Evolutionary conservation across 2,797 vertebrate genomes (phyloP).

Genomic region (Acanthurus lineatus): DNA sequence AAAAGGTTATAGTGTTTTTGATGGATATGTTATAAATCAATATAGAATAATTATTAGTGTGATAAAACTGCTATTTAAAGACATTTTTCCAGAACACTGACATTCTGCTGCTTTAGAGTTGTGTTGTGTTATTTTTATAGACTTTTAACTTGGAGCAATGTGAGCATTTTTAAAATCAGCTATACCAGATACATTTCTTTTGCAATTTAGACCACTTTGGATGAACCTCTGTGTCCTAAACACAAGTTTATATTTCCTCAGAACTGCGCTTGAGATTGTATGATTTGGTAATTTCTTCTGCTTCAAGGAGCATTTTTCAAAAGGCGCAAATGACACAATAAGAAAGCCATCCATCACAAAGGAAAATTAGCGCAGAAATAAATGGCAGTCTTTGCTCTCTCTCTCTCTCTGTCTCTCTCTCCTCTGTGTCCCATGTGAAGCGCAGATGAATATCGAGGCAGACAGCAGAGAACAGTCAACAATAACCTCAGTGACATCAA

Average conservation of each 20-base stretch:
- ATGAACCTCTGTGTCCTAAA: conserved; percentile 32
- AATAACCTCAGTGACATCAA: conserved; percentile 87
- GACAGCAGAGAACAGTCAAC: conserved; percentile 81
- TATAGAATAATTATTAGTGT: not conserved
- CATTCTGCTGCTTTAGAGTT: not conserved
- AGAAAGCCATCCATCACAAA: conserved; percentile 89
- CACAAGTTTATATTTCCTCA: conserved; percentile 25
- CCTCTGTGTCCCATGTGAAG: conserved; percentile 72
- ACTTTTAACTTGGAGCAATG: conserved; percentile 6
- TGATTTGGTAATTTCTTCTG: conserved; percentile 86
- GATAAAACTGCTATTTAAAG: not conserved
- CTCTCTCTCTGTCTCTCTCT: conserved; percentile 61
- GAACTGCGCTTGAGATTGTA: conserved; percentile 72
- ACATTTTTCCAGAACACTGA: not conserved
- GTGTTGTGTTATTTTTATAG: conserved; percentile 7
- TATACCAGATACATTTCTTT: conserved; percentile 9
- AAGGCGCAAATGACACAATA: conserved; percentile 86
- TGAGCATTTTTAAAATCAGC: conserved; percentile 6
- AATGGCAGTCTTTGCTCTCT: conserved; percentile 75
- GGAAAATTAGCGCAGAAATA: conserved; percentile 88
- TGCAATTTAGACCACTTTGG: conserved; percentile 34
- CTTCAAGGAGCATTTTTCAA: conserved; percentile 86
- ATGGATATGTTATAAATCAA: not conserved
- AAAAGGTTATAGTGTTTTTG: not conserved
- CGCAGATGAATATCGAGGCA: conserved; percentile 77